Conservation (phyloP, 2,797 vertebrate species). For the Catamblyrhynchus diadema region DNA sequence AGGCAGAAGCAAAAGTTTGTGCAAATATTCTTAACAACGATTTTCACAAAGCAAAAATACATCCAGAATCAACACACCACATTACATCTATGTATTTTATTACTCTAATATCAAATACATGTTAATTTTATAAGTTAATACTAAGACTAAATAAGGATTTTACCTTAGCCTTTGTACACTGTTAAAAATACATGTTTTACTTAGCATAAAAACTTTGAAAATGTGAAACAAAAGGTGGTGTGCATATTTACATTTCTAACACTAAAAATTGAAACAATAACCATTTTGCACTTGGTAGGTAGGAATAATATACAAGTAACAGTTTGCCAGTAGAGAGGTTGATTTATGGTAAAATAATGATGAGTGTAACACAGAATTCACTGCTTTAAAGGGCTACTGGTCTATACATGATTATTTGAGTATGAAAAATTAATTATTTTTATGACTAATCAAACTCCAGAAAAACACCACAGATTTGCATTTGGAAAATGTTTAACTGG, state of each 20-base stretch:
- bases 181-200: neutral
- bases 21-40: neutral
- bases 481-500: neutral
- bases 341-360: neutral
- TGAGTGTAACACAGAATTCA: neutral
- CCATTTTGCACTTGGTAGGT: neutral
- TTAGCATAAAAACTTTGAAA: neutral
- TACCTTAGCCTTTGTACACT: neutral
- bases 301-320: neutral
- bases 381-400: neutral
- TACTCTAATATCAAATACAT: neutral
- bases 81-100: neutral
- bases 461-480: neutral
- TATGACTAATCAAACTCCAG: neutral
- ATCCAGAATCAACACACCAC: neutral
- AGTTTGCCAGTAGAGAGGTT: neutral
- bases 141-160: neutral
- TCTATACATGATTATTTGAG: neutral
- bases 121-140: neutral
- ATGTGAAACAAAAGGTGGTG: neutral
- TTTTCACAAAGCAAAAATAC: neutral
- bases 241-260: neutral
- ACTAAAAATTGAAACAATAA: neutral
- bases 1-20: neutral
- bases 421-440: neutral